phyloP scores from a whole-genome alignment of 2,888 invertebrate species.

The Agrotis puta region DNA sequence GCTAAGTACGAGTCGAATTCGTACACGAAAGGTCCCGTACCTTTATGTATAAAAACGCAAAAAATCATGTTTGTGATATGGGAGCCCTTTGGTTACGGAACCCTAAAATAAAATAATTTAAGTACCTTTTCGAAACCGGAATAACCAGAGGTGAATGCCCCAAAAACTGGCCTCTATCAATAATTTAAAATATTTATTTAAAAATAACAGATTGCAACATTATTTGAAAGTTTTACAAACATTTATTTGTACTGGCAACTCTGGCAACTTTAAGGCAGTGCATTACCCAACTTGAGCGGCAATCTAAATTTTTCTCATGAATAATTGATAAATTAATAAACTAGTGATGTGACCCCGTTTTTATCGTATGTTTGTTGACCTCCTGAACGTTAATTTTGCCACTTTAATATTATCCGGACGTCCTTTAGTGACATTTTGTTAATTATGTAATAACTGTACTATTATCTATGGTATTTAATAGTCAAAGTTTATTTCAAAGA shows the following conservation, averaged over 20 bases:
- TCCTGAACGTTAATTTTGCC: conserved; percentile 24
- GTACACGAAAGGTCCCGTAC: too few species aligned
- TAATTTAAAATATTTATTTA: conserved; percentile 2
- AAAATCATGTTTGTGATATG: too few species aligned
- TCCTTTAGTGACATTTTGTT: conserved; percentile 26
- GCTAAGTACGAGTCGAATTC: too few species aligned
- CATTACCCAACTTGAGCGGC: conserved; percentile 44
- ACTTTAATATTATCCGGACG: conserved; percentile 24
- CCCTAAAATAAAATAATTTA: background rate
- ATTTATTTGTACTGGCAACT: conserved; percentile 12
- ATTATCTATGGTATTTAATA: background rate
- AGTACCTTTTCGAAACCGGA: background rate
- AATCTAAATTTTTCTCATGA: conserved; percentile 54
- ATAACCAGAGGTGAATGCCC: conserved; percentile 29
- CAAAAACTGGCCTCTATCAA: background rate
- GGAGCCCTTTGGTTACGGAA: too few species aligned
- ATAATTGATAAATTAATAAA: conserved; percentile 48
- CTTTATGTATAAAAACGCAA: too few species aligned
- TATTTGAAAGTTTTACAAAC: conserved; percentile 36
- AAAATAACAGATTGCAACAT: conserved; percentile 34
- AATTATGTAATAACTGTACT: background rate
- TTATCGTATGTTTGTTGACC: conserved; percentile 41
- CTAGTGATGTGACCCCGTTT: conserved; percentile 46
- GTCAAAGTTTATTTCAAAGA: background rate
- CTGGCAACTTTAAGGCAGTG: conserved; percentile 28